phyloP scores from a whole-genome alignment of 2,113 vertebrate genomes.

The Hyla sarda region DNA sequence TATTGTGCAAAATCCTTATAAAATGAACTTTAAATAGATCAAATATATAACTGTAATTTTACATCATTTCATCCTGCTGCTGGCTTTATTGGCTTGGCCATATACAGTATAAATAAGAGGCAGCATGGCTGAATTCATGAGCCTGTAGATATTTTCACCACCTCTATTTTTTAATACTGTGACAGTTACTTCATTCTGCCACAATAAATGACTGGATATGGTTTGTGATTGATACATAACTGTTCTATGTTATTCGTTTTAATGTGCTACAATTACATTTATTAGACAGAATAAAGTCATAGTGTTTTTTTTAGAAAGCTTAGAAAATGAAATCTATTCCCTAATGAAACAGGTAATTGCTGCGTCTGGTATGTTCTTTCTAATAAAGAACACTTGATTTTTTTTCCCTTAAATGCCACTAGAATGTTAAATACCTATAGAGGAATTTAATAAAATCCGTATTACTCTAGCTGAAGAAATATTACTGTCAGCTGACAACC shows the following conservation, averaged over 20 bases:
- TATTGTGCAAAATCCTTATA: background rate
- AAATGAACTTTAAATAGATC: background rate
- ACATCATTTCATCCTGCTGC: background rate
- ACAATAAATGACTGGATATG: slow-evolving; percentile 4
- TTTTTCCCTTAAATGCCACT: slow-evolving; percentile 41
- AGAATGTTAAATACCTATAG: slow-evolving; percentile 51
- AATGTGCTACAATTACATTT: slow-evolving; percentile 33
- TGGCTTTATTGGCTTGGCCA: too few species aligned
- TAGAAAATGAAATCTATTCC: slow-evolving; percentile 47
- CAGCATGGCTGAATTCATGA: background rate
- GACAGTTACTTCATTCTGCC: background rate
- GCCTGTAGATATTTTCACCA: background rate
- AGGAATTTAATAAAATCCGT: slow-evolving; percentile 54
- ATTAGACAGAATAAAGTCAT: slow-evolving; percentile 50
- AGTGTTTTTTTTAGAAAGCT: slow-evolving; percentile 47
- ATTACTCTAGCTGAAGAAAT: slow-evolving; percentile 41
- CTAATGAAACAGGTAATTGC: slow-evolving; percentile 55
- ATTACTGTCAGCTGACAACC: slow-evolving; percentile 27
- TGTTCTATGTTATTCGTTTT: background rate
- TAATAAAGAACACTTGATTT: slow-evolving; percentile 50
- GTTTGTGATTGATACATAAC: slow-evolving; percentile 25
- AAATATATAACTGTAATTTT: background rate
- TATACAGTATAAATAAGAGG: background rate
- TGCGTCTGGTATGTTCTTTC: slow-evolving; percentile 33
- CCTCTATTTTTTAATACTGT: background rate